These are phyloP conservation scores for Benthosema pterotum DNA, from an alignment of 2,797 vertebrate species.

Conservation along the genomic window DNA sequence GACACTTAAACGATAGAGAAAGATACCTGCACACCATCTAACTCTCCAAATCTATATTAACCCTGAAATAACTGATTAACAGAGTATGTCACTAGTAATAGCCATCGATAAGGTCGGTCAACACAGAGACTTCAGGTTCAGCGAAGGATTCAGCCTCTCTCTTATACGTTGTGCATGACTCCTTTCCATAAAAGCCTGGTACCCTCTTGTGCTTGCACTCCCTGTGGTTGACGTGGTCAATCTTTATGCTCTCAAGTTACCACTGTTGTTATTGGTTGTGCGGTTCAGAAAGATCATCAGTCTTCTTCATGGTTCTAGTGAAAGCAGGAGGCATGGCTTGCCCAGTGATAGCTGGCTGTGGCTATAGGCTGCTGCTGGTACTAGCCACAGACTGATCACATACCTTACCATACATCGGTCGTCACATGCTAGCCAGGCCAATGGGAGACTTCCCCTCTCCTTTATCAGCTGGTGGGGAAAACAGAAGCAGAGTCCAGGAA, in stretches of 20 bases:
- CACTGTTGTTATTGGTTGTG: too few species aligned
- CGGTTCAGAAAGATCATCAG: conserved; percentile 13
- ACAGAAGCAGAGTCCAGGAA: conserved; percentile 39
- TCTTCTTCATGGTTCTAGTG: conserved; percentile 38
- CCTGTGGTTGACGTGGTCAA: too few species aligned
- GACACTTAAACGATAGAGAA: not conserved
- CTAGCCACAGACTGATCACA: conserved; percentile 57
- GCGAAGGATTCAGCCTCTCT: too few species aligned
- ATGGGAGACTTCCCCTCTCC: conserved; percentile 63
- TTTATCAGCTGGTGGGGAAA: conserved; percentile 72
- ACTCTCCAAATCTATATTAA: too few species aligned
- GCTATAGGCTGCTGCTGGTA: conserved; percentile 52
- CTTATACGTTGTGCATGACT: too few species aligned
- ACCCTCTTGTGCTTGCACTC: too few species aligned
- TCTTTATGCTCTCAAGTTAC: too few species aligned
- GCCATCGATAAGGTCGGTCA: too few species aligned
- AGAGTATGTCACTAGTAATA: too few species aligned
- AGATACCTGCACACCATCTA: not conserved
- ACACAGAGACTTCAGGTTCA: too few species aligned
- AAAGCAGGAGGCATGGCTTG: conserved; percentile 38
- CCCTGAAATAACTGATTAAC: too few species aligned
- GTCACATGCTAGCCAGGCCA: conserved; percentile 44
- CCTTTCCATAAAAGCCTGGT: too few species aligned
- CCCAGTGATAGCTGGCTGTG: conserved; percentile 44
- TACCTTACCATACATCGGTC: conserved; percentile 17